These are phyloP conservation scores for Drosophila miranda DNA, from an alignment of 1,140 invertebrate genomes.

Conservation along the genomic window DNA sequence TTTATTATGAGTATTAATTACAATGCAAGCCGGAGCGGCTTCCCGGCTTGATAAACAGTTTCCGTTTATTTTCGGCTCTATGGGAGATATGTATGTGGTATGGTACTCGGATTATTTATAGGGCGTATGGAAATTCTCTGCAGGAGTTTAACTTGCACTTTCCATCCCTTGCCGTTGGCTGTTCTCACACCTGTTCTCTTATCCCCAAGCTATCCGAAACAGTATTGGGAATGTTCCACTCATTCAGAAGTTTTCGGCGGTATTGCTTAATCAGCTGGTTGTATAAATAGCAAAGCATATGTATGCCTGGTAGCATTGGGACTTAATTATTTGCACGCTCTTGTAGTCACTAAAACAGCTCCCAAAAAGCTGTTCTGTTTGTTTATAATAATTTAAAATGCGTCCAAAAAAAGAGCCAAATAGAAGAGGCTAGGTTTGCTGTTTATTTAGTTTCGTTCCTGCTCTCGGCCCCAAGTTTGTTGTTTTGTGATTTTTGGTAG, in stretches of 20 bases:
- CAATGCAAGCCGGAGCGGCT: slow-evolving; percentile 12
- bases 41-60: slow-evolving; percentile 38
- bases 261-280: slow-evolving; percentile 48
- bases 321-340: slow-evolving; percentile 53
- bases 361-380: slow-evolving; percentile 30
- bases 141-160: too few relatives aligned
- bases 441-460: slow-evolving; percentile 47
- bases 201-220: not conserved
- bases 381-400: slow-evolving; percentile 59
- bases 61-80: slow-evolving; percentile 25
- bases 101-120: not conserved
- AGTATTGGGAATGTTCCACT: slow-evolving; percentile 16
- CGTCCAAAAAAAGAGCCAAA: slow-evolving; percentile 33
- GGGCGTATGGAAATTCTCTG: too few relatives aligned
- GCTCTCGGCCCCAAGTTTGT: slow-evolving; percentile 29
- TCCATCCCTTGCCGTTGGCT: not conserved
- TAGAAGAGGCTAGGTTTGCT: slow-evolving; percentile 24
- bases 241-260: slow-evolving; percentile 15
- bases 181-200: slow-evolving; percentile 31
- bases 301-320: slow-evolving; percentile 7
- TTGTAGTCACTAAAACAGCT: slow-evolving; percentile 55
- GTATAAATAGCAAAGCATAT: slow-evolving; percentile 41
- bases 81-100: not conserved
- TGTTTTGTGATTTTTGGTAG: slow-evolving; percentile 22
- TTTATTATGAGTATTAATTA: slow-evolving; percentile 75